Percentiles rank a stretch among this genome's conserved stretches.
These are phyloP conservation scores for Diachrysia chrysitis DNA, from an alignment of 2,888 invertebrate species.

Conservation along the genomic window DNA sequence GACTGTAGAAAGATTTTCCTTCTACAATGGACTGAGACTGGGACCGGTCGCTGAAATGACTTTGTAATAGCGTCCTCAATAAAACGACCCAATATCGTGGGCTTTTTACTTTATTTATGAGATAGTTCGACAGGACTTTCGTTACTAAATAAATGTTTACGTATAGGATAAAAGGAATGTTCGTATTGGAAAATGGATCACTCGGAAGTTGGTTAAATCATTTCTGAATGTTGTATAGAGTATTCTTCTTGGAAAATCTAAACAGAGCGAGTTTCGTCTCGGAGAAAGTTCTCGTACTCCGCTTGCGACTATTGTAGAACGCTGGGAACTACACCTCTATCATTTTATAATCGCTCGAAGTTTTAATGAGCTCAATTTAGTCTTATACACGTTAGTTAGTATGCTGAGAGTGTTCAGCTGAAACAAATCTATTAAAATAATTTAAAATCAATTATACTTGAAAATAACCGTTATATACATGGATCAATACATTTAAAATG, in stretches of 20 bases:
- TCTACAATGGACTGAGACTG: constrained; percentile 87
- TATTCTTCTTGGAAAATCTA: constrained; percentile 6
- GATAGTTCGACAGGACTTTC: constrained; percentile 67
- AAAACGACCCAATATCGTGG: constrained; percentile 82
- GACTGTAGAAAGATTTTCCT: constrained; percentile 89
- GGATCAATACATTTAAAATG: not conserved
- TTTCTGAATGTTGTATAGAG: constrained; percentile 39
- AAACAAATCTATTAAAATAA: constrained; percentile 7
- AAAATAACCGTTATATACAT: not conserved
- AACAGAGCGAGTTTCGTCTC: constrained; percentile 19
- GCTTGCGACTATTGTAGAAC: constrained; percentile 71
- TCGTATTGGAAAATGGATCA: constrained; percentile 43
- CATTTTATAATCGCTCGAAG: constrained; percentile 73
- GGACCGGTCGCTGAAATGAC: constrained; percentile 85
- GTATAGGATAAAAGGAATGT: constrained; percentile 46
- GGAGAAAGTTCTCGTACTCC: constrained; percentile 39
- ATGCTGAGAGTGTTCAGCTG: constrained; percentile 40
- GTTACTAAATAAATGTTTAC: constrained; percentile 65
- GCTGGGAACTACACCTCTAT: constrained; percentile 65
- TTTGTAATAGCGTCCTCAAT: constrained; percentile 87
- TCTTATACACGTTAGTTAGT: constrained; percentile 62
- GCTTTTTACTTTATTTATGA: constrained; percentile 82
- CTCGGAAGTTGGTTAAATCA: constrained; percentile 33
- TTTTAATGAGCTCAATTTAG: constrained; percentile 78
- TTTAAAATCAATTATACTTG: not conserved